phyloP scores from a whole-genome alignment of 2,888 invertebrate genomes.

The Hipparchia sbordonii region DNA sequence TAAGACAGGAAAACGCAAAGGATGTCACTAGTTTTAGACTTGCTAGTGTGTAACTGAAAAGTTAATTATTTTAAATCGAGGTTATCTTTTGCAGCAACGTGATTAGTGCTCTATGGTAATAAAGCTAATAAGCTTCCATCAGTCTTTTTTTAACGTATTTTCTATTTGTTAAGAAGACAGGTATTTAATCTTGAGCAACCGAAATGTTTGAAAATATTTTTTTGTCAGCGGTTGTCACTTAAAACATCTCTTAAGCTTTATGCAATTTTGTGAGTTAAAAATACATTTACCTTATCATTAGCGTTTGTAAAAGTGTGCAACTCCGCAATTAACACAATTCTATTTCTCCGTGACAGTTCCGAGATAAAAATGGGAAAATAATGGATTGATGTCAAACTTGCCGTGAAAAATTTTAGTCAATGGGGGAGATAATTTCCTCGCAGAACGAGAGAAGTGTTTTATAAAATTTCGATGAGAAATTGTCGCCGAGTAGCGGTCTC shows the following conservation, averaged over 20 bases:
- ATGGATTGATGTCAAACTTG: conserved; percentile 80
- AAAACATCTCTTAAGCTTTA: conserved; percentile 26
- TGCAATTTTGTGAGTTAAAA: conserved; percentile 49
- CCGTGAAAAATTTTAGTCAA: conserved; percentile 78
- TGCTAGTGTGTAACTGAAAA: too few species aligned
- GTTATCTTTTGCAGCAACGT: too few species aligned
- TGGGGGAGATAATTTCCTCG: conserved; percentile 77
- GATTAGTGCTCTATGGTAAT: too few species aligned
- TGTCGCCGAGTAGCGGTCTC: conserved; percentile 52
- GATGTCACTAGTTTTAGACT: too few species aligned
- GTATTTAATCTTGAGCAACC: background rate
- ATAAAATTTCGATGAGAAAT: conserved; percentile 74
- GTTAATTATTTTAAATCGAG: too few species aligned
- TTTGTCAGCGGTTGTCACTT: background rate
- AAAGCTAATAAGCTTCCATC: background rate
- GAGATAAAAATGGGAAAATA: conserved; percentile 75
- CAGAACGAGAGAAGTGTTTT: conserved; percentile 67
- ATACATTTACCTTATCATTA: conserved; percentile 52
- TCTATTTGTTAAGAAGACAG: background rate
- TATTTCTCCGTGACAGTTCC: conserved; percentile 64
- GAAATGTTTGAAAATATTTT: background rate
- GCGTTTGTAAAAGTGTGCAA: conserved; percentile 62
- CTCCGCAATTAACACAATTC: conserved; percentile 74
- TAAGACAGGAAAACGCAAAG: too few species aligned
- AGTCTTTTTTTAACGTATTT: background rate